Evolutionary conservation across 2,113 vertebrate genomes (phyloP).

Genomic region (Panthera tigris): DNA sequence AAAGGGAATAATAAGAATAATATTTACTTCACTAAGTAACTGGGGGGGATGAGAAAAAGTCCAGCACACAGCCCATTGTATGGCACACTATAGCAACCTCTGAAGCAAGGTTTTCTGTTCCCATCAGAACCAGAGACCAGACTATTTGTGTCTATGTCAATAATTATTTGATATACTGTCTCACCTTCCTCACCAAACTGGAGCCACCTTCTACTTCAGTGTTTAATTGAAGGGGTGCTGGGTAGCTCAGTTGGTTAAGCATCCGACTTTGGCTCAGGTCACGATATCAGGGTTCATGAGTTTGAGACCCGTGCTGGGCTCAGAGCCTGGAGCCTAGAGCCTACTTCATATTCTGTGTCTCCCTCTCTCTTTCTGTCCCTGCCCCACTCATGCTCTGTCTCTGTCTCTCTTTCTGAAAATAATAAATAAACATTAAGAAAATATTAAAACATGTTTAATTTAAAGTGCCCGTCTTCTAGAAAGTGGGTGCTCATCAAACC

Average conservation of each 20-base stretch:
- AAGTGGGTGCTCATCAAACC: not conserved
- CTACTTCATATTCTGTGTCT: too few relatives aligned
- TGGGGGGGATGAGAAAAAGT: not conserved
- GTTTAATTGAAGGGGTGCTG: not conserved
- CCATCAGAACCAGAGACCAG: not conserved
- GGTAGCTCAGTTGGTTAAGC: too few relatives aligned
- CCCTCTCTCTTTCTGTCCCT: too few relatives aligned
- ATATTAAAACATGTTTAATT: not conserved
- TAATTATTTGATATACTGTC: not conserved
- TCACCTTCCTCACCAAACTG: not conserved
- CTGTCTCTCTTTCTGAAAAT: too few relatives aligned
- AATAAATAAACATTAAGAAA: too few relatives aligned
- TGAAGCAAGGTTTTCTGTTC: not conserved
- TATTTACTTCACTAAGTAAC: not conserved
- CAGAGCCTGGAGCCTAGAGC: too few relatives aligned
- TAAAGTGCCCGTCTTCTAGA: not conserved
- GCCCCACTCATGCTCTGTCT: too few relatives aligned
- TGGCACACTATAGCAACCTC: not conserved
- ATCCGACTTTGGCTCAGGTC: too few relatives aligned
- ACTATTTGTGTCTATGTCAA: not conserved
- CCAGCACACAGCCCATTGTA: not conserved
- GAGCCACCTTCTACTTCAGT: not conserved
- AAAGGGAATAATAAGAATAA: not conserved
- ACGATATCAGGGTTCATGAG: too few relatives aligned
- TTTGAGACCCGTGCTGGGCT: too few relatives aligned